Evolutionary conservation across 92 coral and sea anemone genomes (phyloP).

Genomic region (Pocillopora meandrina): DNA sequence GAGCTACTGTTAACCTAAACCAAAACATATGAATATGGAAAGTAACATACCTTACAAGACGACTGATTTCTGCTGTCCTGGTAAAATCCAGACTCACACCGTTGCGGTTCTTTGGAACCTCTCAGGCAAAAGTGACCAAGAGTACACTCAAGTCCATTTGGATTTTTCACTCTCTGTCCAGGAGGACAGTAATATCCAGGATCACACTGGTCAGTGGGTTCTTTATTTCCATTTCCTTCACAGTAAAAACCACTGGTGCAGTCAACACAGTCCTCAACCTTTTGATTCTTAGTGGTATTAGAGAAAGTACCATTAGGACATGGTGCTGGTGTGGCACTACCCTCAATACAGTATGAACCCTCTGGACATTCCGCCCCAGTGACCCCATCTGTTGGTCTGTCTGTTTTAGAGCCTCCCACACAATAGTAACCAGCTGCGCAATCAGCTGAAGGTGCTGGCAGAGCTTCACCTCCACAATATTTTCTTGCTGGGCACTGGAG

Average conservation of each 20-base stretch:
- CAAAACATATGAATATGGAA: neutral
- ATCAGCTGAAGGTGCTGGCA: conserved; percentile 74
- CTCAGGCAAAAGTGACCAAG: conserved; percentile 83
- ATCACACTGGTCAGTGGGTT: conserved; percentile 73
- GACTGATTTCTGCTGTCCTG: conserved; percentile 74
- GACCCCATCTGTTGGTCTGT: conserved; percentile 73
- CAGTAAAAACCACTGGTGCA: conserved; percentile 88
- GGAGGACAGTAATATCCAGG: conserved; percentile 92
- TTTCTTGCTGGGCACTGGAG: conserved; percentile 74
- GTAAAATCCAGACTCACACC: conserved; percentile 86
- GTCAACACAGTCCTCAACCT: conserved; percentile 64
- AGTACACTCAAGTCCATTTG: conserved; percentile 73
- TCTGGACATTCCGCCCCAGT: conserved; percentile 88
- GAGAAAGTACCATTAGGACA: conserved; percentile 94
- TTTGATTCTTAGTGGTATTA: conserved; percentile 71
- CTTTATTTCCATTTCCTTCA: conserved; percentile 75
- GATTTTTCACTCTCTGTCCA: conserved; percentile 73
- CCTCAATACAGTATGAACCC: conserved; percentile 83
- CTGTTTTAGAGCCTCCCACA: conserved; percentile 63
- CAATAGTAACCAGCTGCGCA: conserved; percentile 94
- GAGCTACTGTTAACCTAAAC: too few species aligned
- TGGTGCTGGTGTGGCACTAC: conserved; percentile 62
- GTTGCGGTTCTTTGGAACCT: conserved; percentile 78
- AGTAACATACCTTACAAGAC: conserved; percentile 73
- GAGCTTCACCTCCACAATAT: conserved; percentile 68